Conservation (phyloP, 2,113 vertebrate species). For the Taxidea taxus region DNA sequence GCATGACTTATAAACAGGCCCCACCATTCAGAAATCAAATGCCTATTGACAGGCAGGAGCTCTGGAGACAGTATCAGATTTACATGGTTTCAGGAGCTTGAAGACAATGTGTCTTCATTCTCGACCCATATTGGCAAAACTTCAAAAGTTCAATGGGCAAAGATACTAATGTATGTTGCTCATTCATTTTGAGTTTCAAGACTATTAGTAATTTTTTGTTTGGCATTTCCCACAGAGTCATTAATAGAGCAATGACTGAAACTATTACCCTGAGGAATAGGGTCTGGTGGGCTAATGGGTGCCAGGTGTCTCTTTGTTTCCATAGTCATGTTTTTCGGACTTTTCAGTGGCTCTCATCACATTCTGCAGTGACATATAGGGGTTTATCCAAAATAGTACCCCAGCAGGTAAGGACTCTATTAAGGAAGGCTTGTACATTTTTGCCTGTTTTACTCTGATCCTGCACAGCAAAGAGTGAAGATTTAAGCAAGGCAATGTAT, state of each 20-base stretch:
- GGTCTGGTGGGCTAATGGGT: neutral
- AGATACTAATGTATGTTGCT: neutral
- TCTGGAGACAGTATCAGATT: too few species aligned
- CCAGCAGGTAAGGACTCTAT: neutral
- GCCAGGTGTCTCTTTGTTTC: neutral
- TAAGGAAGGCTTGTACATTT: neutral
- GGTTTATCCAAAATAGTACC: neutral
- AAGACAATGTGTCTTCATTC: neutral
- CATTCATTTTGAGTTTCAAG: neutral
- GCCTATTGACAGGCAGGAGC: neutral
- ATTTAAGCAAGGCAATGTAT: neutral
- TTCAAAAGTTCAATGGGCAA: neutral
- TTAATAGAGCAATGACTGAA: neutral
- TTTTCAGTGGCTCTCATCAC: neutral
- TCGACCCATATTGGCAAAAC: neutral
- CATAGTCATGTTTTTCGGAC: neutral
- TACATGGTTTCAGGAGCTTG: neutral
- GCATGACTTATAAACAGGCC: neutral
- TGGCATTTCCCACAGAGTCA: neutral
- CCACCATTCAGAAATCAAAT: rapidly evolving
- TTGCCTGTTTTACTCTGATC: neutral
- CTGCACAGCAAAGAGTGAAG: neutral
- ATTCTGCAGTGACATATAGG: neutral
- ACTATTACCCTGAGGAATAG: neutral
- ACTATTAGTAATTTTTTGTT: neutral